Evolutionary conservation across 2,888 invertebrate genomes (phyloP).

Genomic region (Limnephilus marmoratus): DNA sequence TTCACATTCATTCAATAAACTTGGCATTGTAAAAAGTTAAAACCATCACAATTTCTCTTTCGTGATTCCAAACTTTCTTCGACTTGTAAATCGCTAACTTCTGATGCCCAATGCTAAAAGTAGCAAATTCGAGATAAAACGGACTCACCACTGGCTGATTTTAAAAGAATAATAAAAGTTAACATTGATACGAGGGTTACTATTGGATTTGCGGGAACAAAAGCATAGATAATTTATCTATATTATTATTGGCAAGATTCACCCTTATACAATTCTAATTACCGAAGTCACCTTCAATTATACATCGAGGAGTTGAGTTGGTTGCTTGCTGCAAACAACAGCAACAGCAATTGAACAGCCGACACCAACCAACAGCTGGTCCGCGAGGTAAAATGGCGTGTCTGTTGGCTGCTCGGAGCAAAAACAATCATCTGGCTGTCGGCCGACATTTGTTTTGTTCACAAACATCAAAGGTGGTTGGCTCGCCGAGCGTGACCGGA

Average conservation of each 20-base stretch:
- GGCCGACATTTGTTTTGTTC: slow-evolving; percentile 58
- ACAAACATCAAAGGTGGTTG: slow-evolving; percentile 60
- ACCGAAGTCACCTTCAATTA: slow-evolving; percentile 21
- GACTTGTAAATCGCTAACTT: not conserved
- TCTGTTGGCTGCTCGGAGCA: slow-evolving; percentile 4
- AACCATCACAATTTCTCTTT: no score
- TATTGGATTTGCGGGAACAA: no score
- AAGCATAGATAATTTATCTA: not conserved
- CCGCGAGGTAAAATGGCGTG: slow-evolving; percentile 26
- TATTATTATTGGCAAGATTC: not conserved
- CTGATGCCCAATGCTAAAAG: not conserved
- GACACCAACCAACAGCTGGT: slow-evolving; percentile 19
- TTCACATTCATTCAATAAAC: not conserved
- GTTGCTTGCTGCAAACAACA: not conserved
- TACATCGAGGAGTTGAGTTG: not conserved
- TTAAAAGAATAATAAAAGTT: no score
- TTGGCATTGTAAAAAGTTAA: not conserved
- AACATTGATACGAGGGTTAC: no score
- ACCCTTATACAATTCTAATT: not conserved
- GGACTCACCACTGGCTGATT: no score
- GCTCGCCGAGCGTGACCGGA: slow-evolving; percentile 55
- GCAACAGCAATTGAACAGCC: not conserved
- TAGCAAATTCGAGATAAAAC: not conserved
- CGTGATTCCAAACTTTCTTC: not conserved
- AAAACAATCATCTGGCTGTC: slow-evolving; percentile 21